Base-by-base conservation (phyloP, 2,888 invertebrate genomes). In the Oscheius sp. region DNA sequence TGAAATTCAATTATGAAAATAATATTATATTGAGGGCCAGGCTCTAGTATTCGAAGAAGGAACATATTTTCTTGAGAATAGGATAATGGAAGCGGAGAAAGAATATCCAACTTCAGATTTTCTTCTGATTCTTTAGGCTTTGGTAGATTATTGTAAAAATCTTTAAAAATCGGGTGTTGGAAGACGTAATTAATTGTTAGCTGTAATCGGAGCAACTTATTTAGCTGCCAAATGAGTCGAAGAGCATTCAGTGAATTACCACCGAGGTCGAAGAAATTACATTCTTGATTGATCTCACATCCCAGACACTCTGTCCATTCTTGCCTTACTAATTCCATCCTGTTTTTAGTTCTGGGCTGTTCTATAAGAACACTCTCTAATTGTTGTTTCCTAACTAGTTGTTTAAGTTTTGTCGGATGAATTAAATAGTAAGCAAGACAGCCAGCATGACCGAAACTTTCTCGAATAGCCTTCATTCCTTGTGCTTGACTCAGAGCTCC, bases 161-260 rank as follows among this genome's bases (percentile, higher is more conserved):
- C 64, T 6, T 47, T 26, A 45, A 83, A 77, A 1, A 50, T 66
- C 0, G 82, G 77, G 67, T 75, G 51, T 5, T 76, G 73, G 50
- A 81, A 77, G 6, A 84, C 41, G 5, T 69, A 62, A 32, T 77
- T 72, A 1, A 79, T 75, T 22, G 72, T 38, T 1, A 77, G 41
- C 17, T 38, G 30, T 9, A 64, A 59, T 6, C 64, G 56, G 1
- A 75, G 41, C 8, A 65, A 28, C 20, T 77, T 67, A 32, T 80
- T 69, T 0, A 82, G 65, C n/a, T 70, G 64, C 84, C 83, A 83
- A 6, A 73, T 70, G n/a, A 83, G 64, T 68, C 82, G 81, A 3
- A 83, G 61, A 2, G 77, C 84, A 57, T 74, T 83, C 22, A 84
- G 67, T 8, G 84, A 84, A 62, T 83, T 77, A 0, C 84, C 84